Evolutionary conservation across 2,888 invertebrate genomes (phyloP), one percentile per base, ranked within the genome.

Genomic region (Alloplasta piceator): DNA sequence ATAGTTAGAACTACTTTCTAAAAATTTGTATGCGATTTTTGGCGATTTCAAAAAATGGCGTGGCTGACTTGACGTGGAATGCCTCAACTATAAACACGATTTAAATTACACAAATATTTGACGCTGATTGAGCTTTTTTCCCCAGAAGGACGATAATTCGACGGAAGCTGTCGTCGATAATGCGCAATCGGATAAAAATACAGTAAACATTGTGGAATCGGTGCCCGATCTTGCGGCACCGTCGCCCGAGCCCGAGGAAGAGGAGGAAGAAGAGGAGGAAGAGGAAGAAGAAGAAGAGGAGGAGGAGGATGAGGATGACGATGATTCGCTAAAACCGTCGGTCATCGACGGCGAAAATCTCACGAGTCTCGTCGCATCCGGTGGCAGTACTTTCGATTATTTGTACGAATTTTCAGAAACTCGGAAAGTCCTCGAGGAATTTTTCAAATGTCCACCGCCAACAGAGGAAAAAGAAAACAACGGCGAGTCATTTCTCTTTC

Each of bases 371-470:
- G 92, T 91, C 16, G 89, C 92, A 3, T 88, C 92, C 6, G 90
- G 91, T 39, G 92, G 91, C 68, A 92, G 92, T 68, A 96, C 97
- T 46, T 97, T 97, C 91, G 97, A 98, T 93, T 97, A 97, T 93
- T 92, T 97, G 83, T 98, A 98, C 92, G 98, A 98, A 92, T 98
- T 98, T 93, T 98, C 98, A 0, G 98, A 98, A 93, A 98, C 98
- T 36, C 94, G 97, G 85, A 98, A 98, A 93, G 98, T 98, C 61
- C 93, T 98, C 56, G 98, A 98, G 90, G 98, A 98, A 93, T 98
- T 98, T 93, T 98, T 98, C 93, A 96, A 96, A 91, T 96, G 96
- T 90, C 96, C 96, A 64, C 95, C 95, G 74, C 93, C 94, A 36
- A 94, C 94, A 84, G 94, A 94, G 89, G 95, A 95, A 83, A 94